Percentiles rank a stretch among this genome's conserved stretches.
phyloP scores from a whole-genome alignment of 1,140 invertebrate genomes.

The Frieseomelitta varia region DNA sequence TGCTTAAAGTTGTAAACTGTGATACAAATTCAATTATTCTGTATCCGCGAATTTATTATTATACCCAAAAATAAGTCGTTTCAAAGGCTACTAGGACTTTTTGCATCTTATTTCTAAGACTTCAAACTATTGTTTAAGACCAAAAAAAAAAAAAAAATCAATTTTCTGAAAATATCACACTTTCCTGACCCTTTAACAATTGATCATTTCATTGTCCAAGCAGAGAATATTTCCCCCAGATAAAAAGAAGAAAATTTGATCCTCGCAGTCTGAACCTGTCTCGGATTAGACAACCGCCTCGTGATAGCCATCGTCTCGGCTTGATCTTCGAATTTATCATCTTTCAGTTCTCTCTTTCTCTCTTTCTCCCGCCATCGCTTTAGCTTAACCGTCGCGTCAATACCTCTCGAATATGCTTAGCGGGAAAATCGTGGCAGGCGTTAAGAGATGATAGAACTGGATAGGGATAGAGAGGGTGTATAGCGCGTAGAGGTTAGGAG shows the following conservation, averaged over 20 bases:
- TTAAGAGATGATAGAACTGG: slow-evolving; percentile 47
- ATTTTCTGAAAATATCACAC: too few relatives aligned
- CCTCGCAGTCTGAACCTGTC: not conserved
- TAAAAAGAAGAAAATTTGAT: not conserved
- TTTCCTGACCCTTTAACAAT: too few relatives aligned
- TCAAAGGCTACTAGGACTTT: too few relatives aligned
- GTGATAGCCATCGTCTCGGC: slow-evolving; percentile 12
- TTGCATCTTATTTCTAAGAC: too few relatives aligned
- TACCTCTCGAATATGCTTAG: slow-evolving; percentile 49
- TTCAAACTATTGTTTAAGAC: too few relatives aligned
- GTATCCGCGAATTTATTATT: too few relatives aligned
- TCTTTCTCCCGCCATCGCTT: not conserved
- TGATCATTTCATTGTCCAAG: not conserved
- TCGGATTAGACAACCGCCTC: slow-evolving; percentile 15
- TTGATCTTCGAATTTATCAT: slow-evolving; percentile 63
- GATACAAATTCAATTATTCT: too few relatives aligned
- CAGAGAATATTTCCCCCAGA: not conserved
- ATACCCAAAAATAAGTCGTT: too few relatives aligned
- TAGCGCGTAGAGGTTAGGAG: not conserved
- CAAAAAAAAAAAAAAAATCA: too few relatives aligned
- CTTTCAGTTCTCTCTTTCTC: not conserved
- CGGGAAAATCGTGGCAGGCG: slow-evolving; percentile 51
- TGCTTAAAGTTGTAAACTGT: too few relatives aligned
- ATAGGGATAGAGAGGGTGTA: slow-evolving; percentile 1
- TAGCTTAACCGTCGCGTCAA: slow-evolving; percentile 41